A percentile compares a stretch with the other conserved stretches of the same genome.
These are phyloP conservation scores for Caenorhabditis macrosperma DNA, from an alignment of 2,888 invertebrate species.

Conservation along the genomic window DNA sequence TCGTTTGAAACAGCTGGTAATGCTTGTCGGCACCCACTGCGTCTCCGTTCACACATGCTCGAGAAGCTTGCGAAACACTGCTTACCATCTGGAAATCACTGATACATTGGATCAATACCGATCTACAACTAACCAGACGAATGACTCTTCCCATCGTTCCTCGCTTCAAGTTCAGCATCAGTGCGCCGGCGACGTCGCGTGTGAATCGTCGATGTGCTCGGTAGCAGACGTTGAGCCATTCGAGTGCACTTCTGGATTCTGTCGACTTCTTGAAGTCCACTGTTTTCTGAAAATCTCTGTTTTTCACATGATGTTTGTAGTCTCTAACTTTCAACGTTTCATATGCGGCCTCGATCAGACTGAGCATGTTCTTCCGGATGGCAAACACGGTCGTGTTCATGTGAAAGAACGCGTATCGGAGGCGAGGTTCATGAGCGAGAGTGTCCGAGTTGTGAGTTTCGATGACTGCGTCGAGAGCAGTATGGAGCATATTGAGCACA, in stretches of 20 bases:
- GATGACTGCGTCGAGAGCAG: slow-evolving; percentile 44
- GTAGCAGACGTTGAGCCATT: slow-evolving; percentile 45
- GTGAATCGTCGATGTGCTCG: slow-evolving; percentile 45
- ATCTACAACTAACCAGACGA: slow-evolving; percentile 25
- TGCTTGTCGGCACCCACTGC: slow-evolving; percentile 41
- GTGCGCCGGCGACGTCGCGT: slow-evolving; percentile 33
- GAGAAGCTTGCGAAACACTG: slow-evolving; percentile 43
- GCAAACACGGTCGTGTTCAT: slow-evolving; percentile 54
- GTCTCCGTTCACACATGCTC: slow-evolving; percentile 34
- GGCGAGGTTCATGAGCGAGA: slow-evolving; percentile 42
- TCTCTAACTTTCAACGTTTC: slow-evolving; percentile 31
- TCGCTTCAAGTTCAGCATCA: slow-evolving; percentile 44
- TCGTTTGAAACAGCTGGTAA: slow-evolving; percentile 49
- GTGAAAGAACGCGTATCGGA: slow-evolving; percentile 50
- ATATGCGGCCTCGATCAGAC: slow-evolving; percentile 43
- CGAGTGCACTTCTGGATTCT: slow-evolving; percentile 17
- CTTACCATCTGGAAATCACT: slow-evolving; percentile 58
- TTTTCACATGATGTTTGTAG: background rate
- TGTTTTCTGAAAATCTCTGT: slow-evolving; percentile 24
- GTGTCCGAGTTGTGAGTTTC: slow-evolving; percentile 49
- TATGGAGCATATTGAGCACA: slow-evolving; percentile 42
- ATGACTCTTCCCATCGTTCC: slow-evolving; percentile 52
- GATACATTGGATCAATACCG: background rate
- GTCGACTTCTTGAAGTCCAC: slow-evolving; percentile 4
- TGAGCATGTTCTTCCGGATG: slow-evolving; percentile 53